Evolutionary conservation across 2,113 vertebrate genomes (phyloP), one percentile per base, ranked within the genome.

Genomic region (Collichthys lucidus): DNA sequence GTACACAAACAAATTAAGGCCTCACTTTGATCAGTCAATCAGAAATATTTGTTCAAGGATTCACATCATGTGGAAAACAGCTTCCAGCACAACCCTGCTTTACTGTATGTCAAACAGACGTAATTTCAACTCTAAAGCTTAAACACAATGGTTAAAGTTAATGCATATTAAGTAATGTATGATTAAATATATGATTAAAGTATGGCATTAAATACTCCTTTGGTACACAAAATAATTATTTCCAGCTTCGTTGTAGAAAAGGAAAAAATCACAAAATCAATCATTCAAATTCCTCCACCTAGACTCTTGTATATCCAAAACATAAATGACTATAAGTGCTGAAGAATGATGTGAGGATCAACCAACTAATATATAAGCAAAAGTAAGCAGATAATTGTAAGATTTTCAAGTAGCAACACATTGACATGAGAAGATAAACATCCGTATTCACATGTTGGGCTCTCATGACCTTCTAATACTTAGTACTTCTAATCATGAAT

Each of bases 151-250:
- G 67, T 3, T 10, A 11, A 63, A 26, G 7, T 47, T 42, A 17
- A 26, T 62, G 20, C 46, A 65, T 24, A 24, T 61, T 40, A 31
- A 56, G 69, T 63, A 29, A 8, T 40, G 35, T 40, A 40, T 56
- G 3, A 79, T 2, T 40, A 42, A 73, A 59, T 94, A 93, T 83
- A 92, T 86, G 89, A 53, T 90, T 6, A 64, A n/a, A 55, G 12
- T n/a, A 10, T 6, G 12, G 11, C 24, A 57, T 56, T 29, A 55
- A 35, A 61, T 42, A 66, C 4, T 40, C 3, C 17, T 47, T 60
- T 60, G 9, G 31, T 60, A 20, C 59, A 26, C 11, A 31, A 55
- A 47, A 16, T 17, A 31, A 16, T 59, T 59, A 2, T 26, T 57
- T 71, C 11, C 10, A 24, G 56, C 35, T 72, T 72, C 59, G 22